Evolutionary conservation across 2,888 invertebrate species (phyloP).

Genomic region (Embidobia sp.): DNA sequence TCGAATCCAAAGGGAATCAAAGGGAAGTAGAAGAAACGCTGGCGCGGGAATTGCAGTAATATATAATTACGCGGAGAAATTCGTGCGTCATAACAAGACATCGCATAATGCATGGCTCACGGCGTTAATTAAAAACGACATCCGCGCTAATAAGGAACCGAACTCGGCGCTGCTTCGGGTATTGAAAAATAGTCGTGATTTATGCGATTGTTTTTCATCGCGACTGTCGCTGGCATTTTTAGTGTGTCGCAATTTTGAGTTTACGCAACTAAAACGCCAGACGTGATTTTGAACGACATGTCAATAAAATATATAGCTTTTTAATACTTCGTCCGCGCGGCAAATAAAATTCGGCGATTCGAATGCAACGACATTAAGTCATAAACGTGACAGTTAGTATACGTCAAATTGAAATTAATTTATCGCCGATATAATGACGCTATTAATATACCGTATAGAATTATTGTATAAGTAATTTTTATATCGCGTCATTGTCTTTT

Average conservation of each 20-base stretch:
- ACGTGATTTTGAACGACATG: slow-evolving; percentile 6
- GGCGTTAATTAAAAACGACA: too few species aligned
- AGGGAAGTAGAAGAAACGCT: slow-evolving; percentile 20
- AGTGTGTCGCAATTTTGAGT: slow-evolving; percentile 1
- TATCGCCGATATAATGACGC: slow-evolving; percentile 9
- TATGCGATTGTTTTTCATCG: too few species aligned
- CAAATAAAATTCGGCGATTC: slow-evolving; percentile 18
- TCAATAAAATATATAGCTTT: slow-evolving; percentile 22
- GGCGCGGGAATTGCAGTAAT: slow-evolving; percentile 1
- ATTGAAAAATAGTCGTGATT: too few species aligned
- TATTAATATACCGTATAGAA: too few species aligned
- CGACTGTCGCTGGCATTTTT: too few species aligned
- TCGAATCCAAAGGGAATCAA: slow-evolving; percentile 18
- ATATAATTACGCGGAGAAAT: slow-evolving; percentile 24
- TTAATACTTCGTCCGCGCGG: slow-evolving; percentile 23
- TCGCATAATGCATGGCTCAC: too few species aligned
- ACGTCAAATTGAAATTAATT: slow-evolving; percentile 11
- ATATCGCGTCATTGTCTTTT: too few species aligned
- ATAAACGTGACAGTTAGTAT: slow-evolving; percentile 6
- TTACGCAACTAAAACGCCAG: slow-evolving; percentile 1
- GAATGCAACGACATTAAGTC: slow-evolving; percentile 15
- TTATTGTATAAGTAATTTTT: too few species aligned
- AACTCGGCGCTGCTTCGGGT: too few species aligned
- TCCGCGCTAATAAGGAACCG: too few species aligned
- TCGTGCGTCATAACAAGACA: background rate